Evolutionary conservation across 1,140 invertebrate species (phyloP).

Genomic region (Solen grandis): DNA sequence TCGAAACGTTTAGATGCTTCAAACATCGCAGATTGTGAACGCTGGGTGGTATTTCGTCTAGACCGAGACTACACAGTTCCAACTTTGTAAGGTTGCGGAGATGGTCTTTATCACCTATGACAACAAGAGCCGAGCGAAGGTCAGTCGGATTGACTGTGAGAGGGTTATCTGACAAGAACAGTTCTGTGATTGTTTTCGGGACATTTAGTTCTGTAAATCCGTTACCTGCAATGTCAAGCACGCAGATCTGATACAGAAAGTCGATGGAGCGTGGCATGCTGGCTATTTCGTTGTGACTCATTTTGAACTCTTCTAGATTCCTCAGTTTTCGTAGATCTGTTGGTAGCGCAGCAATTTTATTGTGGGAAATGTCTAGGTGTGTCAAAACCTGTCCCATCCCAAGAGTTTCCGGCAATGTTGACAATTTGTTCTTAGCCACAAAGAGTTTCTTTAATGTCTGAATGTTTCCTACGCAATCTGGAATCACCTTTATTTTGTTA

Average conservation of each 20-base stretch:
- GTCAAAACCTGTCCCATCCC: conserved; percentile 72
- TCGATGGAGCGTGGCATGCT: conserved; percentile 75
- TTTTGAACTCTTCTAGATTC: conserved; percentile 73
- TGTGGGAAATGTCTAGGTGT: conserved; percentile 73
- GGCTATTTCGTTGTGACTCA: conserved; percentile 75
- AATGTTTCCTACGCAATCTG: conserved; percentile 73
- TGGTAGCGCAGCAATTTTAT: conserved; percentile 69
- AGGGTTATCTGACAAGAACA: conserved; percentile 76
- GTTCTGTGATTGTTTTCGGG: conserved; percentile 71
- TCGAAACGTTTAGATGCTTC: conserved; percentile 70
- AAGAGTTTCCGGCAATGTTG: conserved; percentile 67
- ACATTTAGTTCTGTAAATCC: conserved; percentile 73
- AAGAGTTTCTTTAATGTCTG: conserved; percentile 73
- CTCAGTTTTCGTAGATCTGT: conserved; percentile 72
- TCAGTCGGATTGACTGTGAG: conserved; percentile 71
- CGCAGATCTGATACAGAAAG: conserved; percentile 70
- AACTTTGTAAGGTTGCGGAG: conserved; percentile 71
- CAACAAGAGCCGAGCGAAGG: conserved; percentile 68
- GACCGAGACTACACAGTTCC: conserved; percentile 69
- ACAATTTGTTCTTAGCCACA: conserved; percentile 72
- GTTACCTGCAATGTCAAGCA: conserved; percentile 72
- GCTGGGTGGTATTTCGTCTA: conserved; percentile 75
- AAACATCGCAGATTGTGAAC: conserved; percentile 74
- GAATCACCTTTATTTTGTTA: conserved; percentile 75
- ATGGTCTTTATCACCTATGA: conserved; percentile 76